These are phyloP conservation scores for Stenodema calcarata DNA, from an alignment of 2,888 invertebrate species.

Conservation along the genomic window DNA sequence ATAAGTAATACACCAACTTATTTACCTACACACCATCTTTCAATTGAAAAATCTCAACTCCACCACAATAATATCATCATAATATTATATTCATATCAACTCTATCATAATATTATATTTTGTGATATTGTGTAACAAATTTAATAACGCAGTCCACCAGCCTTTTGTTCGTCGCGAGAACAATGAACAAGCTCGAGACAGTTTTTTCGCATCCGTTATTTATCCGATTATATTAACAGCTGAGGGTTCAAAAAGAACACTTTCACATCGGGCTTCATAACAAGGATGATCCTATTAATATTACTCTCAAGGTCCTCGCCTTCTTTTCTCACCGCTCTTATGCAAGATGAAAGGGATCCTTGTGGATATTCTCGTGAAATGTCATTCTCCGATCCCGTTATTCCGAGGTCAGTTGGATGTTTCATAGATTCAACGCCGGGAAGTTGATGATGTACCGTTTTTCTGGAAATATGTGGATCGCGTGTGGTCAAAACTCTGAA, in stretches of 20 bases:
- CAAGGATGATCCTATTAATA: slow-evolving; percentile 31
- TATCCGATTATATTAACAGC: background rate
- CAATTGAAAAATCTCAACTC: too few relatives aligned
- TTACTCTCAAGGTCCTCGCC: slow-evolving; percentile 18
- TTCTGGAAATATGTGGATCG: background rate
- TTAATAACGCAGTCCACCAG: background rate
- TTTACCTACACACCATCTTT: too few relatives aligned
- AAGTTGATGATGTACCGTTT: background rate
- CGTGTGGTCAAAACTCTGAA: background rate
- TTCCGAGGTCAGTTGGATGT: background rate
- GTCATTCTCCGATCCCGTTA: slow-evolving; percentile 12
- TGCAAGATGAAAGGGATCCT: slow-evolving; percentile 4
- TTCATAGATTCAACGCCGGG: background rate
- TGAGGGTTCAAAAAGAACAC: background rate
- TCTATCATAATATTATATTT: too few relatives aligned
- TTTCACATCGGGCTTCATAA: background rate
- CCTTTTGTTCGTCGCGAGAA: background rate
- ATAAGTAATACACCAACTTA: too few relatives aligned
- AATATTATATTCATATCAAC: too few relatives aligned
- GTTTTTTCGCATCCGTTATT: background rate
- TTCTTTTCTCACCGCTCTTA: background rate
- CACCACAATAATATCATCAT: too few relatives aligned
- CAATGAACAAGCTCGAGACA: background rate
- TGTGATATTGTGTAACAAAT: background rate
- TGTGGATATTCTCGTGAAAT: slow-evolving; percentile 1